phyloP scores from a whole-genome alignment of 2,888 invertebrate genomes.

The Eretmocerus hayati region DNA sequence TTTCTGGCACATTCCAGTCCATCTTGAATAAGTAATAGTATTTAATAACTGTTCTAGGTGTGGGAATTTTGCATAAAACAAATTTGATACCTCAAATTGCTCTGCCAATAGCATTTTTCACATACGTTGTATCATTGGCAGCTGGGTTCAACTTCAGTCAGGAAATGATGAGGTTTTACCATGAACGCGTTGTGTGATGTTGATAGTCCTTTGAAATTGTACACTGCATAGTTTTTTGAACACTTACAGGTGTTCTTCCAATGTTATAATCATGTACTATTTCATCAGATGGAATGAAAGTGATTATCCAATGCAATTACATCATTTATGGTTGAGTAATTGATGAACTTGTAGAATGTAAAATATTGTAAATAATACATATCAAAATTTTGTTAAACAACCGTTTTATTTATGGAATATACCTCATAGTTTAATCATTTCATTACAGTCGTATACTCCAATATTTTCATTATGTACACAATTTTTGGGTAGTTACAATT shows the following conservation, averaged over 20 bases:
- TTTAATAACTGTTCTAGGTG: slow-evolving; percentile 53
- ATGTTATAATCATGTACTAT: too few species aligned
- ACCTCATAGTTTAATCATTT: too few species aligned
- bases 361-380: slow-evolving; percentile 25
- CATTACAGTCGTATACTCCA: too few species aligned
- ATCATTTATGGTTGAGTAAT: too few species aligned
- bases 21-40: slow-evolving; percentile 9
- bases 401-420: slow-evolving; percentile 15
- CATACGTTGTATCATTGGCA: slow-evolving; percentile 71
- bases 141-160: slow-evolving; percentile 79
- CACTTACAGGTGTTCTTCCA: too few species aligned
- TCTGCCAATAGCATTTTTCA: slow-evolving; percentile 67
- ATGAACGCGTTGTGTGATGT: slow-evolving; percentile 51
- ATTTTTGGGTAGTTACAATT: too few species aligned
- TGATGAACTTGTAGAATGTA: too few species aligned
- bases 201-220: neutral
- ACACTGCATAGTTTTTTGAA: too few species aligned
- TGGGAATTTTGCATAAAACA: slow-evolving; percentile 80
- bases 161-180: slow-evolving; percentile 76
- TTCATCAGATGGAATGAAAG: too few species aligned
- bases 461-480: too few species aligned
- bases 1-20: slow-evolving; percentile 2
- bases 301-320: too few species aligned
- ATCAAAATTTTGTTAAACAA: slow-evolving; percentile 15
- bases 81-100: slow-evolving; percentile 72